Evolutionary conservation across 2,888 invertebrate species (phyloP), one percentile per base, ranked within the genome.

Genomic region (Acholoe squamosa): DNA sequence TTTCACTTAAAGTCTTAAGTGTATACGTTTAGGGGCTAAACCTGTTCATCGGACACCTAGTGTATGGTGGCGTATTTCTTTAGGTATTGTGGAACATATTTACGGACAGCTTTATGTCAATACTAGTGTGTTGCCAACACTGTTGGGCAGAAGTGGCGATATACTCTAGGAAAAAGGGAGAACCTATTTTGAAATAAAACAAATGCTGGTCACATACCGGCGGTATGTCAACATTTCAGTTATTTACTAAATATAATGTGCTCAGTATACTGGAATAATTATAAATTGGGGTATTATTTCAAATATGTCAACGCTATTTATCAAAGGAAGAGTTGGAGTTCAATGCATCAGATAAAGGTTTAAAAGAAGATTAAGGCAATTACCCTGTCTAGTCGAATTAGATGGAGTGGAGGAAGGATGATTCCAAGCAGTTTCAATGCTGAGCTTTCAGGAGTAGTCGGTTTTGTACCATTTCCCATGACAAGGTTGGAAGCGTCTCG

Each of bases 21-120:
- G 28, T 71, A 71, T 71, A 80, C 80, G 25, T 80, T 80, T 33
- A 80, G 43, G 80, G 80, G 80, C n/a, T 80, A 43, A 43, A 19
- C 22, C 43, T 80, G 80, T 80, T 34, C 43, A n/a, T 43, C 43
- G 80, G 10, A 80, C 34, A 80, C 80, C 80, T 43, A 34, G 80
- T 80, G 43, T 43, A n/a, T 34, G 34, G 34, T 43, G 80, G 80
- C 43, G 80, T 80, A 71, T 71, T 43, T 80, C 76, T 80, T 80
- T 80, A 80, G 80, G 43, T 80, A 80, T 76, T 76, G 76, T 76
- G 76, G 76, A 76, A 76, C 76, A 25, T 76, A 76, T 34, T 80
- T 80, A 43, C 80, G 34, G 80, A 80, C 33, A 43, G 80, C 80
- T 80, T 80, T 34, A 43, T 80, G 80, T 80, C 34, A 33, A 80